Base-by-base conservation (phyloP, 2,888 invertebrate species). In the Koerneria pararmatus region DNA sequence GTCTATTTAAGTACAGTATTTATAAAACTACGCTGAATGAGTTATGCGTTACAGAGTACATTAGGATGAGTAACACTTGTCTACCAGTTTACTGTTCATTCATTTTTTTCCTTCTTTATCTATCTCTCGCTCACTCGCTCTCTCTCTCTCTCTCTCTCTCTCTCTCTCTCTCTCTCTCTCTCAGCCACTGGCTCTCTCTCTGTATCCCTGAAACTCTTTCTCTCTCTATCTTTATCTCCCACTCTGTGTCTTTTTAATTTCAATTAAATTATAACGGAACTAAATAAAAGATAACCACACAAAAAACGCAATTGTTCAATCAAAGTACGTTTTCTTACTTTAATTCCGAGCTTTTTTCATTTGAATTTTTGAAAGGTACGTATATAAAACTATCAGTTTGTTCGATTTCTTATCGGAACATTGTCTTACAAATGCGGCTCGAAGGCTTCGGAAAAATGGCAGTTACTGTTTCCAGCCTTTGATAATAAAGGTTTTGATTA, bases 131-230 rank as follows among this genome's bases (percentile, higher is more conserved):
- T 57, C 27, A 37, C 65, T 49, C 69, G n/a, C 53, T 61, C 59
- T 6, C 24, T 27, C 46, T 51, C 56, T 54, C 27, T n/a, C 49
- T 66, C 65, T 24, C 3, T 34, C 64, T 68, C 70, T 62, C 31
- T 46, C 46, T 62, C 61, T 51, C 60, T 61, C 63, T 65, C 65
- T 32, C 32, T 46, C 53, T 62, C 49, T 58, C 56, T 51, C 31
- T 56, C 35, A 58, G 49, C 56, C 48, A n/a, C 53, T 41, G 31
- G 58, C 59, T 69, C 68, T 35, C 32, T 60, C 57, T 54, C 54
- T 70, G 68, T 66, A 64, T 67, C 65, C 65, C n/a, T n/a, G 11
- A 15, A 11, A 15, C 46, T n/a, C 46, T 46, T n/a, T 46, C 46
- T n/a, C 46, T 46, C 46, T 46, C 46, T 46, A 11, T n/a, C 46